Evolutionary conservation across 2,113 vertebrate species (phyloP).

Genomic region (Aptenodytes patagonicus): DNA sequence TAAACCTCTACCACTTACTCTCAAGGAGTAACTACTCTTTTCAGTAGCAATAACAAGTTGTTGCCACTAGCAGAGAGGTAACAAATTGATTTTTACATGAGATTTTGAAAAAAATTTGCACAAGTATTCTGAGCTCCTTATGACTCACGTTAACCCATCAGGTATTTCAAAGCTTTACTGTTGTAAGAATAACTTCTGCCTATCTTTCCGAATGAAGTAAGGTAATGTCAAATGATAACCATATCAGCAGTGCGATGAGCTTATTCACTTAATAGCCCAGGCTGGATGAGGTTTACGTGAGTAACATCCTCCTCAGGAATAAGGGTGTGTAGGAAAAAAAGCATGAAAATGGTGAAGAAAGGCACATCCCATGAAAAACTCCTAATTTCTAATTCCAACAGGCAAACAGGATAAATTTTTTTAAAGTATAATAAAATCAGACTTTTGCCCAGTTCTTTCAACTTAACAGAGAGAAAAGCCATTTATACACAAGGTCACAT

Average conservation of each 20-base stretch:
- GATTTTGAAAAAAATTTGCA: background rate
- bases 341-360: background rate
- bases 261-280: background rate
- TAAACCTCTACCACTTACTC: background rate
- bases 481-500: background rate
- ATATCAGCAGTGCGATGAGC: background rate
- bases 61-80: background rate
- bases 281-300: background rate
- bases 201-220: background rate
- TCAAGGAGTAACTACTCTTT: background rate
- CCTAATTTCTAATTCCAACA: background rate
- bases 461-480: background rate
- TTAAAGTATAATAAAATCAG: background rate
- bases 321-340: background rate
- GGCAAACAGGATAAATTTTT: background rate
- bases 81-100: background rate
- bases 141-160: background rate
- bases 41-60: background rate
- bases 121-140: background rate
- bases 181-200: background rate
- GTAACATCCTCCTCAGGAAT: background rate
- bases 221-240: background rate
- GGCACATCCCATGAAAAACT: background rate
- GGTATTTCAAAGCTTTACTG: background rate
- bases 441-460: background rate